Evolutionary conservation across 2,888 invertebrate species (phyloP).

Genomic region (Eristalinus sepulchralis): DNA sequence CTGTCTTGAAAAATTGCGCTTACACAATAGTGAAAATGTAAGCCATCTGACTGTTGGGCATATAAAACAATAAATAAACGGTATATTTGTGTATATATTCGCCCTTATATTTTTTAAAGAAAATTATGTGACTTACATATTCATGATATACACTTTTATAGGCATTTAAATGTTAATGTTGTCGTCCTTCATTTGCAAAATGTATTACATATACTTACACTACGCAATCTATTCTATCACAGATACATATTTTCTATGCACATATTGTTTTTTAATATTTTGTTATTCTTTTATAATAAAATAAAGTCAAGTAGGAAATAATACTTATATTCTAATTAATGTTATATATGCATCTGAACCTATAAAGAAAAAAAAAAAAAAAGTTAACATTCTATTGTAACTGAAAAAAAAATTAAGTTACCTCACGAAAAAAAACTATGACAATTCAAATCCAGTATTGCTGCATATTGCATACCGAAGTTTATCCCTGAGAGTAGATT

Average conservation of each 20-base stretch:
- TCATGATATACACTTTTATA: not conserved
- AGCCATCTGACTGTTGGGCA: too few species aligned
- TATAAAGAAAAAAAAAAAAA: not conserved
- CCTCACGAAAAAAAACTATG: slow-evolving; percentile 82
- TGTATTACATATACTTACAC: not conserved
- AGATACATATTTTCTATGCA: slow-evolving; percentile 52
- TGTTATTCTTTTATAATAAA: not conserved
- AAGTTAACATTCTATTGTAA: not conserved
- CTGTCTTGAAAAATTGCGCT: too few species aligned
- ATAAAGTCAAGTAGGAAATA: not conserved
- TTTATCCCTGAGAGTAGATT: slow-evolving; percentile 96
- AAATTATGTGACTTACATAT: not conserved
- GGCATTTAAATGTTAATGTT: not conserved
- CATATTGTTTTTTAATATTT: slow-evolving; percentile 15
- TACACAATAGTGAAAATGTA: too few species aligned
- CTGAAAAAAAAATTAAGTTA: not conserved
- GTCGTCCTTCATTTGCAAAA: not conserved
- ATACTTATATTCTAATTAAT: not conserved
- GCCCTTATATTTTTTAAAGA: not conserved
- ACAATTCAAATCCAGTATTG: slow-evolving; percentile 99
- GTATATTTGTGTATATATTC: not conserved
- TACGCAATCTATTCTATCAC: slow-evolving; percentile 51
- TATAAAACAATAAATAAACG: too few species aligned
- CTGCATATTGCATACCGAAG: slow-evolving; percentile 98
- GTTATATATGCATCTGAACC: not conserved